Evolutionary conservation across 2,797 vertebrate genomes (phyloP), one percentile per base, ranked within the genome.

Genomic region (Philypnodon macrostomus): DNA sequence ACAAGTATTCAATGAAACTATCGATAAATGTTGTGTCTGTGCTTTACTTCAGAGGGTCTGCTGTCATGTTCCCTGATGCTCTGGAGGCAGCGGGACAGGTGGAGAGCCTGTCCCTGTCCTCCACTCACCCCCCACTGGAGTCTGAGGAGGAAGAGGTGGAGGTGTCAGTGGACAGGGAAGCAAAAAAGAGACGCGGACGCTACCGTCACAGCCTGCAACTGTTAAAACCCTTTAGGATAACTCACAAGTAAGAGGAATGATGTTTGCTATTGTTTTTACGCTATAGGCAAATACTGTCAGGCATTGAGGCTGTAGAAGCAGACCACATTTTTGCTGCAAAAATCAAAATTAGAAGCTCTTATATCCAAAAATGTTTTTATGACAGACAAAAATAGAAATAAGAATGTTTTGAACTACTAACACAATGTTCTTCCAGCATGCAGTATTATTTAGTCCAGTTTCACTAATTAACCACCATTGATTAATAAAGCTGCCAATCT

Each of bases 221-320:
- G 56, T 67, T 92, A 26, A 92, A 92, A 70, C 91, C 90, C 56
- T 91, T 92, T 68, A 88, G 90, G 72, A 87, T 88, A 68, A 91
- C 87, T 18, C 83, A 91, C 61, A 91, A 89, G 91, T 92, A 88
- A 90, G 66, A 32, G 47, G 29, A 47, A n/a, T 19, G 12, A 0
- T 16, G 16, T 70, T 64, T 29, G 26, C 16, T 5, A n/a, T 38
- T 23, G 3, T 23, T 23, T 6, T 23, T 3, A 3, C 21, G 6
- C 21, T 23, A 6, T 23, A 23, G n/a, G n/a, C 21, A 23, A 23
- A 23, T 23, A 3, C 21, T 3, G 21, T 50, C n/a, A n/a, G n/a
- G n/a, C n/a, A n/a, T n/a, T n/a, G n/a, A n/a, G n/a, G n/a, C n/a
- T n/a, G n/a, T n/a, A n/a, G n/a, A n/a, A n/a, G n/a, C n/a, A n/a